A percentile compares a stretch with the other conserved stretches of the same genome.
These are phyloP conservation scores for Xyrichtys novacula DNA, from an alignment of 2,797 vertebrate genomes.

Conservation along the genomic window DNA sequence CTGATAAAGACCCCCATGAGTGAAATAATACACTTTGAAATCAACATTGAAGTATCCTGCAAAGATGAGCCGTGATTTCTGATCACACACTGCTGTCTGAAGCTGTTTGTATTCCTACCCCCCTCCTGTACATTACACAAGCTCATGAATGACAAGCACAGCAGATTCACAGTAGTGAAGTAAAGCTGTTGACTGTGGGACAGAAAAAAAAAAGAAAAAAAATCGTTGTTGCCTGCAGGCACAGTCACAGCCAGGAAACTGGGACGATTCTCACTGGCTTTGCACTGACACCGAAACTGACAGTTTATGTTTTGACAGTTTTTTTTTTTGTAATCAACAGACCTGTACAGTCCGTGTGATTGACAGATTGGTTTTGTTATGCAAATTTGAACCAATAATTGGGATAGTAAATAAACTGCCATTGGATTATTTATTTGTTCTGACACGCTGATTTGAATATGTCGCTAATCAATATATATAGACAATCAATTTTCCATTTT, in stretches of 20 bases:
- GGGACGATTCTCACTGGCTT: constrained; percentile 52
- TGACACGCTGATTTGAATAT: too few species aligned
- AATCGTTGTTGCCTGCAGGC: constrained; percentile 77
- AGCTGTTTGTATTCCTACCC: constrained; percentile 27
- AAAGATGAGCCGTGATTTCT: constrained; percentile 1
- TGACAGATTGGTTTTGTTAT: constrained; percentile 34
- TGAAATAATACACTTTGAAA: too few species aligned
- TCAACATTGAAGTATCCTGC: neutral
- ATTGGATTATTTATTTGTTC: too few species aligned
- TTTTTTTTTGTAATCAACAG: constrained; percentile 7
- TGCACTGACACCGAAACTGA: constrained; percentile 73
- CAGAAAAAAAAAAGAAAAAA: too few species aligned
- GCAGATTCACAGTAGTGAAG: constrained; percentile 14
- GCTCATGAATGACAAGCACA: neutral
- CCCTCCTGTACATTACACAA: constrained; percentile 24
- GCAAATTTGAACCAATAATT: neutral
- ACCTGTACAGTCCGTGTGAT: neutral
- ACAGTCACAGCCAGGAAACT: constrained; percentile 43
- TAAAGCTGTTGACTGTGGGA: constrained; percentile 54
- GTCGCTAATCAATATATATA: too few species aligned
- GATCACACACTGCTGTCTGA: constrained; percentile 13
- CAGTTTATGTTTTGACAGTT: constrained; percentile 69
- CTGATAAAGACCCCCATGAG: constrained; percentile 12
- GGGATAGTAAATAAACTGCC: too few species aligned
- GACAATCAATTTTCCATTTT: too few species aligned